Evolutionary conservation across 2,113 vertebrate genomes (phyloP), one percentile per base, ranked within the genome.

Genomic region (Cygnus buccinator): DNA sequence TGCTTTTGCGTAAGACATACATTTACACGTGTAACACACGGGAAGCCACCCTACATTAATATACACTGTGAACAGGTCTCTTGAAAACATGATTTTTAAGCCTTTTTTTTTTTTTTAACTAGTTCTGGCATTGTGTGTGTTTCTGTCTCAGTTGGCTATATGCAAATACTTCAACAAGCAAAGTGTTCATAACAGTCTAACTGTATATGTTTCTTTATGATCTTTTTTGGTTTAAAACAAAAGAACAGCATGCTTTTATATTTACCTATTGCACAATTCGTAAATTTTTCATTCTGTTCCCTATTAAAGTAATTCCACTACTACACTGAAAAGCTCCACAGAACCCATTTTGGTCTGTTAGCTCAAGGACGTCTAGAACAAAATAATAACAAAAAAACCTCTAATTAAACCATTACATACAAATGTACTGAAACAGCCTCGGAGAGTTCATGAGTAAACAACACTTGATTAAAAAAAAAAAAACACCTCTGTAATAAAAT

Each of bases 391-490:
- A 11, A 61, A 65, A 41, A 2, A 10, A 70, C 55, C 72, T 94
- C 88, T 84, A 89, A 80, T 63, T 59, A 89, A 87, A 54, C 73
- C 73, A 90, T 72, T 90, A 93, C 44, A 84, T 29, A 93, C 70
- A 94, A 88, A 61, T 37, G 67, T 20, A 86, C 81, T 62, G 68
- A 91, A 92, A 80, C n/a, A 90, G 33, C 73, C 52, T 94, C 66
- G 75, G 54, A 63, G 88, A 94, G 31, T 50, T 96, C 63, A 95
- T 82, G 70, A 94, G 75, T 81, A 95, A 96, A 93, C 84, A 94
- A 70, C 66, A 93, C 11, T 76, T 66, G 59, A 91, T 95, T 96
- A 93, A 95, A 97, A 95, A 93, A 63, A 29, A 93, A 37, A 28
- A 39, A 31, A 41, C 26, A 55, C 28, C 31, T 81, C 91, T 96